phyloP scores from a whole-genome alignment of 2,797 vertebrate genomes.

The Eidolon dupreanum region DNA sequence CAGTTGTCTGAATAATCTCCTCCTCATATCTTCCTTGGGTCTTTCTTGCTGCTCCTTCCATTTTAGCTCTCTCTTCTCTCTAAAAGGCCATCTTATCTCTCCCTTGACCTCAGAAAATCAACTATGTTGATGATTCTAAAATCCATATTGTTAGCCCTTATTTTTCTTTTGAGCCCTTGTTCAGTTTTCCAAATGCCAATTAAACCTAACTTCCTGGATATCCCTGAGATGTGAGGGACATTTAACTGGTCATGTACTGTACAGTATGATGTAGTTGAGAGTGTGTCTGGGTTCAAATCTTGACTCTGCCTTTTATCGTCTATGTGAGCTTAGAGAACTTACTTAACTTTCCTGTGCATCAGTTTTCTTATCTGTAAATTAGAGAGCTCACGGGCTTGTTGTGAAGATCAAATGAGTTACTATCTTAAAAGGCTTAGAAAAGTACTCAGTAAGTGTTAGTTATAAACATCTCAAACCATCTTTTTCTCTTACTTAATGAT shows the following conservation, averaged over 20 bases:
- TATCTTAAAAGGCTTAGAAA: slow-evolving; percentile 6
- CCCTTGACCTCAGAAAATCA: background rate
- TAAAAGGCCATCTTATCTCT: background rate
- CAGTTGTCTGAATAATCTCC: background rate
- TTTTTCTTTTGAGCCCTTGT: background rate
- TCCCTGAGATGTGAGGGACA: background rate
- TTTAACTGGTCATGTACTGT: background rate
- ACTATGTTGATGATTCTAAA: background rate
- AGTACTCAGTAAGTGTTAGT: background rate
- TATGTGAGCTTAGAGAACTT: background rate
- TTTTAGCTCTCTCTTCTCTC: background rate
- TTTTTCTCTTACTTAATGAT: background rate
- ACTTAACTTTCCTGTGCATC: background rate
- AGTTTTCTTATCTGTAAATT: background rate
- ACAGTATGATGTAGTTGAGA: background rate
- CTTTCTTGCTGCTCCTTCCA: background rate
- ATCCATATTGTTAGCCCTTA: background rate
- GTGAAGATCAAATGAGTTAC: background rate
- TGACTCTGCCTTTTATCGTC: background rate
- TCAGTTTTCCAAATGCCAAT: slow-evolving; percentile 8
- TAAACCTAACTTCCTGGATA: background rate
- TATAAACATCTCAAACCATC: background rate
- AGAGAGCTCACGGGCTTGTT: background rate
- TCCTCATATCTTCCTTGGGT: background rate
- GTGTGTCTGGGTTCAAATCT: background rate